Conservation (phyloP, 2,113 vertebrate species). For the Ailuropoda melanoleuca region DNA sequence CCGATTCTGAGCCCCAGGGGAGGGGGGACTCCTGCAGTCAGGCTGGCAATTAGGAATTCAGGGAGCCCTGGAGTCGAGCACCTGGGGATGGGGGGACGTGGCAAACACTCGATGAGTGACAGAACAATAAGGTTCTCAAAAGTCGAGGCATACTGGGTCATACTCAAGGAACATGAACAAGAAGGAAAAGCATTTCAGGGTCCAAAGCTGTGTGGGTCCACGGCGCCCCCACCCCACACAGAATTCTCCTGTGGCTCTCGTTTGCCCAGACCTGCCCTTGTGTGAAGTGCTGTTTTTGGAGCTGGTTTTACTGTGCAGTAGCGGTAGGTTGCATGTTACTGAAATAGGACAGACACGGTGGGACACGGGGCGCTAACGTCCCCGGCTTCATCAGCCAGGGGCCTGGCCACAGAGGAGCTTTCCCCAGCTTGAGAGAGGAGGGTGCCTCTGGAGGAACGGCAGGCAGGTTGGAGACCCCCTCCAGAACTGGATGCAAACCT, state of each 20-base stretch:
- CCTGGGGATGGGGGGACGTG: neutral
- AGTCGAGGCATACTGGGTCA: neutral
- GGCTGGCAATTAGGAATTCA: neutral
- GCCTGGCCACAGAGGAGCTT: no score
- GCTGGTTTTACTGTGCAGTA: neutral
- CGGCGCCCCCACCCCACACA: rapidly evolving
- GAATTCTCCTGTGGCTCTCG: neutral
- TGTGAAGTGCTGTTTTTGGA: neutral
- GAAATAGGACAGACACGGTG: neutral
- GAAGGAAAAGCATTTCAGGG: neutral
- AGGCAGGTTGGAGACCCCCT: neutral
- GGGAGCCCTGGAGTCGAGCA: neutral
- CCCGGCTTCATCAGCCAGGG: neutral
- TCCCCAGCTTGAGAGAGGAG: neutral
- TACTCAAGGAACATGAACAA: neutral
- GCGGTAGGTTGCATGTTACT: neutral
- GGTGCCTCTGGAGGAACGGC: neutral
- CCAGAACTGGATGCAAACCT: no score
- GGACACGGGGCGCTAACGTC: neutral
- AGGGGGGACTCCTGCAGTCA: neutral
- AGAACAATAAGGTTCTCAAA: neutral
- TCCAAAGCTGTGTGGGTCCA: neutral
- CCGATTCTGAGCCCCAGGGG: neutral
- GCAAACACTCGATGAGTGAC: neutral
- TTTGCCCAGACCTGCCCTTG: neutral